Evolutionary conservation across 2,888 invertebrate species (phyloP).

Genomic region (Arge pagana): DNA sequence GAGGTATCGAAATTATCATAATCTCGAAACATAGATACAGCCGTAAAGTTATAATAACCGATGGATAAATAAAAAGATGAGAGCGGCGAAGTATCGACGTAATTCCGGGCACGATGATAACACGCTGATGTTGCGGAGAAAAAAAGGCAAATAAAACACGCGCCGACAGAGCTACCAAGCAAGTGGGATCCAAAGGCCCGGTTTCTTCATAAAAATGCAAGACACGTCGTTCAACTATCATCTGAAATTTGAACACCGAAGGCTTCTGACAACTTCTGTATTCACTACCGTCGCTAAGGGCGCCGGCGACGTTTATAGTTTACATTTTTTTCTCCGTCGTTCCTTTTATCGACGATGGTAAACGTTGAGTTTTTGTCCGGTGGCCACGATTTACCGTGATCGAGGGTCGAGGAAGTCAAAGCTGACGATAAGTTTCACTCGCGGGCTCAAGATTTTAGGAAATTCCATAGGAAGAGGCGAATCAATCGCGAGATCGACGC

Average conservation of each 20-base stretch:
- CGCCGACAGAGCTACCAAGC: too few relatives aligned
- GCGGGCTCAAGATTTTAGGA: too few relatives aligned
- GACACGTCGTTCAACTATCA: background rate
- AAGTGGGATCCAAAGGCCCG: background rate
- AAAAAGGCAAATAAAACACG: background rate
- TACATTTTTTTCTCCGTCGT: too few relatives aligned
- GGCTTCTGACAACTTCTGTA: background rate
- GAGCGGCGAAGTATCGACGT: conserved; percentile 17
- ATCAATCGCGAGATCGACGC: too few relatives aligned
- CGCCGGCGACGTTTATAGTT: too few relatives aligned
- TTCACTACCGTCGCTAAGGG: too few relatives aligned
- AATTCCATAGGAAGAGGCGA: too few relatives aligned
- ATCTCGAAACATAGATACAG: conserved; percentile 3
- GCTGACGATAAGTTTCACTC: too few relatives aligned
- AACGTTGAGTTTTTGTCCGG: too few relatives aligned
- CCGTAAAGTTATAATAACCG: conserved; percentile 12
- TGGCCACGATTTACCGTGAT: too few relatives aligned
- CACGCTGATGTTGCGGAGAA: background rate
- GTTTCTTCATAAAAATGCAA: conserved; percentile 10
- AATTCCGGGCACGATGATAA: conserved; percentile 15
- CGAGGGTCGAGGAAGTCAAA: too few relatives aligned
- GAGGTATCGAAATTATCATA: conserved; percentile 17
- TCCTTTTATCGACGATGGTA: too few relatives aligned
- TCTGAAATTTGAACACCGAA: conserved; percentile 4
- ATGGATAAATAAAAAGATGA: conserved; percentile 15